Percentiles rank a stretch among this genome's conserved stretches.
These are phyloP conservation scores for Malthinus flaveolus DNA, from an alignment of 2,888 invertebrate species.

Conservation along the genomic window DNA sequence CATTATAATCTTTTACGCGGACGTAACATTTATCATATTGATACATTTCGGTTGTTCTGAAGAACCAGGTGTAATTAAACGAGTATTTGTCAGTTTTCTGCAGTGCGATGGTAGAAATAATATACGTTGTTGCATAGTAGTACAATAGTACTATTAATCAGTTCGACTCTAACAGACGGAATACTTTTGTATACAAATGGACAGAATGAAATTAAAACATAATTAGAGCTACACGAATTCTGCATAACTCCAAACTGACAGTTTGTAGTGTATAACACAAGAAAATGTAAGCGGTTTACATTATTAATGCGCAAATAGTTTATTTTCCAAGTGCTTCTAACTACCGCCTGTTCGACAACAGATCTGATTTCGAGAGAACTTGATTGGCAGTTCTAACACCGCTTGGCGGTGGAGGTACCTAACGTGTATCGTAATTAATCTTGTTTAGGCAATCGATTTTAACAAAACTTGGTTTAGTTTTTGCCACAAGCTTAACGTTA, in stretches of 20 bases:
- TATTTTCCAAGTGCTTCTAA: slow-evolving; percentile 2
- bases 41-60: slow-evolving; percentile 5
- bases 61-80: no score
- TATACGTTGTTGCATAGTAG: no score
- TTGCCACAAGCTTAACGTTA: slow-evolving; percentile 21
- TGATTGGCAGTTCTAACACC: slow-evolving; percentile 37
- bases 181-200: slow-evolving; percentile 32
- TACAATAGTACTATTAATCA: slow-evolving; percentile 2
- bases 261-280: slow-evolving; percentile 16
- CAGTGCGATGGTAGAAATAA: no score
- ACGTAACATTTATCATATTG: no score
- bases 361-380: slow-evolving; percentile 21
- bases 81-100: no score
- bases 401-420: slow-evolving; percentile 30
- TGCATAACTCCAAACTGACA: slow-evolving; percentile 32
- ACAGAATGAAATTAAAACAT: slow-evolving; percentile 35
- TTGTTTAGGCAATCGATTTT: slow-evolving; percentile 39
- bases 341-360: slow-evolving; percentile 19
- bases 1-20: no score
- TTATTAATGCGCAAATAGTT: slow-evolving; percentile 1
- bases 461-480: slow-evolving; percentile 28
- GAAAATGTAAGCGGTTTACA: slow-evolving; percentile 18
- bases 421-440: slow-evolving; percentile 40
- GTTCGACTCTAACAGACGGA: slow-evolving; percentile 27
- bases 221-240: slow-evolving; percentile 34